Percentiles rank a stretch among this genome's conserved stretches.
These are phyloP conservation scores for Epsilonema sp. DNA, from an alignment of 2,888 invertebrate genomes.

Conservation along the genomic window DNA sequence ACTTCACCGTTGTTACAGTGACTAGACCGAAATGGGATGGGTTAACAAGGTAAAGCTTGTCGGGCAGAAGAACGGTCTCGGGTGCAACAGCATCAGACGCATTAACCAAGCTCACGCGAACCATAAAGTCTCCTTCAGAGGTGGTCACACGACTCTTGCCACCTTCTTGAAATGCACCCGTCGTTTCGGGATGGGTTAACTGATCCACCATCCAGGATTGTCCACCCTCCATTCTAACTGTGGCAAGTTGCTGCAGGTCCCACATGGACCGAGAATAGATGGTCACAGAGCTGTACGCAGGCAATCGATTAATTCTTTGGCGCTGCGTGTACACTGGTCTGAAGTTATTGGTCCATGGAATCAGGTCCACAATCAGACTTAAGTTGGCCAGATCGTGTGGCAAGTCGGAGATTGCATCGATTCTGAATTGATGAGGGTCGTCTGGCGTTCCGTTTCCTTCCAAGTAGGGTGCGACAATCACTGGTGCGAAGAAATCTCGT, in stretches of 20 bases:
- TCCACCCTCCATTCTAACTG: neutral
- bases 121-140: neutral
- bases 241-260: neutral
- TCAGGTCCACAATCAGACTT: too few relatives aligned
- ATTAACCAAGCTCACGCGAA: neutral
- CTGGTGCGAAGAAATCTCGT: slow-evolving; percentile 51
- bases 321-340: too few relatives aligned
- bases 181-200: too few relatives aligned
- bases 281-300: neutral
- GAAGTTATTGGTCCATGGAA: too few relatives aligned
- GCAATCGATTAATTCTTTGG: neutral
- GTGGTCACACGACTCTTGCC: too few relatives aligned
- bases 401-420: too few relatives aligned
- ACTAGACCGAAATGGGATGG: slow-evolving; percentile 11
- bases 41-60: slow-evolving; percentile 4
- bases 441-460: too few relatives aligned
- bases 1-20: slow-evolving; percentile 8
- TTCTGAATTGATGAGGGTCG: too few relatives aligned
- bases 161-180: too few relatives aligned
- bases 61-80: slow-evolving; percentile 5
- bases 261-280: too few relatives aligned
- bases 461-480: slow-evolving; percentile 27
- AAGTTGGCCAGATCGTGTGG: too few relatives aligned
- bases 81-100: neutral
- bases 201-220: too few relatives aligned